A percentile compares a stretch with the other conserved stretches of the same genome.
Conservation (phyloP, 2,888 invertebrate genomes). For the Iselma pallidipennis region DNA sequence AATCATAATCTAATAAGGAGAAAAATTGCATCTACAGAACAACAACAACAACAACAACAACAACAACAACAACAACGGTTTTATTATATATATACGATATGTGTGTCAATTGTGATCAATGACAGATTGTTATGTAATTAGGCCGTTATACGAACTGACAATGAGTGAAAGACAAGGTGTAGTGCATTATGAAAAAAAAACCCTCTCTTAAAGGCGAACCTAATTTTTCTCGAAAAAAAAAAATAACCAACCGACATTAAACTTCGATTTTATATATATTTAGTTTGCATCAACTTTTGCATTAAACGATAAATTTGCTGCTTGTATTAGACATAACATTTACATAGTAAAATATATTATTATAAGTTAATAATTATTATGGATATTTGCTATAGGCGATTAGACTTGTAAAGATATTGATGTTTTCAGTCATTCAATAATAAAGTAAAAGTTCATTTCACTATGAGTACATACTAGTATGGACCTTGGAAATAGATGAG, state of each 20-base stretch:
- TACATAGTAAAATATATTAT: not conserved
- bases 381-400: slow-evolving; percentile 1
- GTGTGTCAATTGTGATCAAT: slow-evolving; percentile 1
- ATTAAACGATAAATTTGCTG: not conserved
- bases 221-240: no score
- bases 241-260: no score
- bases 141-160: not conserved
- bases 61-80: not conserved
- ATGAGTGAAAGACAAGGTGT: no score
- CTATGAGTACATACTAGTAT: not conserved
- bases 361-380: not conserved
- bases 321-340: slow-evolving; percentile 2
- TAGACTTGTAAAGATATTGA: slow-evolving; percentile 2
- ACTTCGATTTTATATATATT: no score
- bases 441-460: slow-evolving; percentile 11
- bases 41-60: not conserved
- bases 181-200: no score
- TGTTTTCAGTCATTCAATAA: not conserved
- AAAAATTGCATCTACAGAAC: not conserved
- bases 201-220: no score
- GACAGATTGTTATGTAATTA: slow-evolving; percentile 4
- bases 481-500: not conserved
- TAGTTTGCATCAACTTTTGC: no score
- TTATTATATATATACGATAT: no score
- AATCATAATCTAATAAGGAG: slow-evolving; percentile 2